Base-by-base conservation (phyloP, 2,888 invertebrate species). In the Calameuta filiformis region DNA sequence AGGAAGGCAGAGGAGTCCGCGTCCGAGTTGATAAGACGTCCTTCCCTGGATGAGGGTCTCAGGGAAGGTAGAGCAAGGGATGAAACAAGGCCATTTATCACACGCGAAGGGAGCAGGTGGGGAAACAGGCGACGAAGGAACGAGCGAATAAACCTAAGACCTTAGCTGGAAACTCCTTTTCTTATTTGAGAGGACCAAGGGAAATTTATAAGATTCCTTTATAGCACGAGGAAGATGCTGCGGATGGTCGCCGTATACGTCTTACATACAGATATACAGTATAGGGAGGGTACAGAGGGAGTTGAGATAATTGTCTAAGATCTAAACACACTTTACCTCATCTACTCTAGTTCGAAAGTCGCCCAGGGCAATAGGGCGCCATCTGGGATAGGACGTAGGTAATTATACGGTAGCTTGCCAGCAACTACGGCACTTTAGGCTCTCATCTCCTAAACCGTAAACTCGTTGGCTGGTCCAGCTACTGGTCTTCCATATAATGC, bases 361-460 rank as follows among this genome's bases (percentile, higher is more conserved):
- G 74, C 74, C 37, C 74, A 23, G 35, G 74, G 74, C 74, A 35
- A 35, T 35, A 35, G n/a, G 35, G 74, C 74, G 74, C n/a, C 37
- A 35, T 30, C 37, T 35, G 74, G 74, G 74, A 35, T 35, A 87
- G 83, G 86, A 80, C 83, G 85, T 83, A 84, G 84, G 87, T 91
- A 91, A 91, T 91, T 91, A 91, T 91, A 91, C 89, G 89, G 91
- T 91, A 91, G 91, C 90, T 87, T 87, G 86, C 23, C 56, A 56
- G 56, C 81, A 82, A 83, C 83, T 83, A 82, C 82, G 78, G 79
- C 76, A 82, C 80, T 80, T 76, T 75, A 73, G 76, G 68, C 83
- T 85, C 86, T 86, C 86, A 82, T 84, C 85, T 84, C 85, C 85
- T 81, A 87, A 90, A 89, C 87, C 88, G 89, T 91, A 91, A 91